Evolutionary conservation across 2,113 vertebrate genomes (phyloP), one percentile per base, ranked within the genome.

Genomic region (Phyllostomus hastatus): DNA sequence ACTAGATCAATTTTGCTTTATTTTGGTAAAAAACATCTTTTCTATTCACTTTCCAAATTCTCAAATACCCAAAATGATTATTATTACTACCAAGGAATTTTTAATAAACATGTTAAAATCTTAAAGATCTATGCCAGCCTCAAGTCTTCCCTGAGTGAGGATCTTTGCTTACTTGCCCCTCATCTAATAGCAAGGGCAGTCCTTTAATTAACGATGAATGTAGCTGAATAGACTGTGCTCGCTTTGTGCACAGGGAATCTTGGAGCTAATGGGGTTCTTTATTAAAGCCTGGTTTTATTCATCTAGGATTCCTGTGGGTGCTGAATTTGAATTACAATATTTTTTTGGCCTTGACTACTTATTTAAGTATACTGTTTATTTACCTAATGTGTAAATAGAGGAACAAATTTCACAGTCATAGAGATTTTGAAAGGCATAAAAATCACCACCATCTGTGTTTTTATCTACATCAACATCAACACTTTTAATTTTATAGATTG

Each of bases 1-100:
- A 43, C 75, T 48, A 92, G 14, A 7, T 93, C 14, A 93, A 90
- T 70, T 20, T 92, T 69, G 31, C 48, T 97, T 95, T 91, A 88
- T 88, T 95, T 96, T 94, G 41, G 1, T 66, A 90, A 61, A 67
- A 95, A 90, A 4, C 16, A 73, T 24, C 2, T 82, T 70, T 16
- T 96, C 15, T 92, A 24, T 93, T 94, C 59, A 38, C 28, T 5
- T 64, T 78, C 66, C 61, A 91, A 28, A 52, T 84, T 70, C 70
- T 73, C 54, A 90, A 70, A 92, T 41, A 38, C 5, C 41, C 17
- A 48, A 50, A 59, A 38, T 52, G 10, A 79, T 57, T 33, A n/a
- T 90, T 48, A 43, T n/a, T 64, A 66, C 24, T 73, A 86, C 24
- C 38, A 54, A 76, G 31, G 50, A 94, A 66, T 57, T 87, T 80